Evolutionary conservation across 2,113 vertebrate genomes (phyloP).

Genomic region (Trichomycterus rosablanca): DNA sequence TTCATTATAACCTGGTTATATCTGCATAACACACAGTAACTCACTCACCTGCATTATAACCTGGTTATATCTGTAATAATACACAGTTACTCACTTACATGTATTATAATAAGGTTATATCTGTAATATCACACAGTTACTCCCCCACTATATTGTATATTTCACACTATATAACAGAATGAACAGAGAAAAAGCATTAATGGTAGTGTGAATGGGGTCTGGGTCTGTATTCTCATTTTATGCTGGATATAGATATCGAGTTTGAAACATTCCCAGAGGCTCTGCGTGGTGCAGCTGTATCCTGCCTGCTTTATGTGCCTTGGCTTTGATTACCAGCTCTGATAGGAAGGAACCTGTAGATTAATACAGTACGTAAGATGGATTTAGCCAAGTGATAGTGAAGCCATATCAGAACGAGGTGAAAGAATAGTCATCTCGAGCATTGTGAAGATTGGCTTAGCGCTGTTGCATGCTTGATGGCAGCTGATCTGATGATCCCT

Average conservation of each 20-base stretch:
- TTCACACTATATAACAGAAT: too few species aligned
- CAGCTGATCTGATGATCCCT: conserved; percentile 42
- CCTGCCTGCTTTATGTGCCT: conserved; percentile 31
- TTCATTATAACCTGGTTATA: too few species aligned
- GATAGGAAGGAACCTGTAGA: conserved; percentile 43
- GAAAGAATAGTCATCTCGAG: conserved; percentile 29
- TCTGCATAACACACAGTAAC: too few species aligned
- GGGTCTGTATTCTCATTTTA: conserved; percentile 34
- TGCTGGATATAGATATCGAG: conserved; percentile 34
- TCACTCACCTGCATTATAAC: not conserved
- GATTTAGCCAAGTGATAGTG: conserved; percentile 40
- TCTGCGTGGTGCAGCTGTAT: conserved; percentile 29
- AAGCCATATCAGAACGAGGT: conserved; percentile 36
- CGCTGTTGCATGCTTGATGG: conserved; percentile 20
- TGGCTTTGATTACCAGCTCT: conserved; percentile 42
- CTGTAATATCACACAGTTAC: too few species aligned
- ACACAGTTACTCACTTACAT: too few species aligned
- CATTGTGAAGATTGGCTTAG: conserved; percentile 46
- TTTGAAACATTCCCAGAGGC: conserved; percentile 32
- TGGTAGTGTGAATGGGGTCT: conserved; percentile 5
- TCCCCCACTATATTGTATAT: too few species aligned
- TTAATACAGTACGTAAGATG: conserved; percentile 49
- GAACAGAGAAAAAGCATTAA: conserved; percentile 17
- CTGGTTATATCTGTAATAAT: not conserved
- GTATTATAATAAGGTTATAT: too few species aligned